Evolutionary conservation across 64 coral and sea anemone genomes (phyloP).

Genomic region (Montipora foliosa): DNA sequence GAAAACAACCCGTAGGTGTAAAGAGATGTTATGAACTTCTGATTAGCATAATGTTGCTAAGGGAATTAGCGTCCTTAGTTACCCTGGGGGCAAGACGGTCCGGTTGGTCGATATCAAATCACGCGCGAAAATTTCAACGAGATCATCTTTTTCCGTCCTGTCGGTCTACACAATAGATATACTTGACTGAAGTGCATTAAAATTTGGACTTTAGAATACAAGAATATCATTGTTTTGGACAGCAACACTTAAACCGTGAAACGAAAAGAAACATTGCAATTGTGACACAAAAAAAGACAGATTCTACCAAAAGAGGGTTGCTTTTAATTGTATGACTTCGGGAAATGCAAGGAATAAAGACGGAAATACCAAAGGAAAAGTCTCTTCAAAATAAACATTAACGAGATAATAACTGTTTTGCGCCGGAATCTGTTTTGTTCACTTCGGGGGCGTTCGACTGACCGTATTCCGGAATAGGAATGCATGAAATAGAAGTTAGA

Average conservation of each 20-base stretch:
- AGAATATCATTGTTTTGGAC: neutral
- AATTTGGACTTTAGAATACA: neutral
- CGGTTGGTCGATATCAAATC: neutral
- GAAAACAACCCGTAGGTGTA: neutral
- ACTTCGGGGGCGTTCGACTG: too few relatives aligned
- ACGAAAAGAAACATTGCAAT: too few relatives aligned
- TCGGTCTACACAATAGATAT: neutral
- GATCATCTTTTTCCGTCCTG: neutral
- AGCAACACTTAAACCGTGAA: neutral
- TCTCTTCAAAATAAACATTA: too few relatives aligned
- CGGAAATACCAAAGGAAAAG: too few relatives aligned
- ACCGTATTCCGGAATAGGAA: too few relatives aligned
- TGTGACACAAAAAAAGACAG: too few relatives aligned
- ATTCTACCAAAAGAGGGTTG: neutral
- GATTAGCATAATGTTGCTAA: constrained; percentile 43
- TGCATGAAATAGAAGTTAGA: too few relatives aligned
- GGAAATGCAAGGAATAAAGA: too few relatives aligned
- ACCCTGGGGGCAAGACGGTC: neutral
- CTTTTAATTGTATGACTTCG: neutral
- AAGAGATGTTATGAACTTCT: neutral
- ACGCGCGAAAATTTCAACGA: neutral
- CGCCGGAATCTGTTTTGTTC: too few relatives aligned
- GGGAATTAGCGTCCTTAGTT: constrained; percentile 6
- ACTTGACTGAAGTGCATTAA: neutral
- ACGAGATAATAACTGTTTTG: too few relatives aligned